phyloP scores from a whole-genome alignment of 2,113 vertebrate genomes.

The Tetraodon nigroviridis region DNA sequence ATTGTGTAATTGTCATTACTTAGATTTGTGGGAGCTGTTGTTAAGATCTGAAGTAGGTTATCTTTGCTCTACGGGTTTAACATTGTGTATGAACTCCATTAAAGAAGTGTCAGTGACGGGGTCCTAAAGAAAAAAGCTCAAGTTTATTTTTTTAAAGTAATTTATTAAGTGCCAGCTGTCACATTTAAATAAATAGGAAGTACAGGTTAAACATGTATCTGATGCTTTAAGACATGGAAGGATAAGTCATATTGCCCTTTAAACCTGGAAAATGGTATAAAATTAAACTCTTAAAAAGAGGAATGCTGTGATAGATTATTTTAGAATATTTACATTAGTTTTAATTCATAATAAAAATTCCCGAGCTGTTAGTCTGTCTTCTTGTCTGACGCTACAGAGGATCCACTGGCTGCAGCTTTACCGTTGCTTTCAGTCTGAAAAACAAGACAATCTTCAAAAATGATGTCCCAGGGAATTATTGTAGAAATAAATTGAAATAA shows the following conservation, averaged over 20 bases:
- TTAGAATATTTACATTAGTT: slow-evolving; percentile 52
- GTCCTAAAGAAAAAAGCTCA: no score
- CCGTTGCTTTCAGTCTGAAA: slow-evolving; percentile 68
- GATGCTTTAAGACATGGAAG: no score
- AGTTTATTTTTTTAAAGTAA: no score
- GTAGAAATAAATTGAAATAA: neutral
- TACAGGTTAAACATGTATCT: no score
- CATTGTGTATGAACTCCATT: no score
- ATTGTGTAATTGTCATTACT: slow-evolving; percentile 15
- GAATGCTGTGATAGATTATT: slow-evolving; percentile 34
- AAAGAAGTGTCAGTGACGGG: no score
- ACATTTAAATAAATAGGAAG: no score
- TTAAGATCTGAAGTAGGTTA: no score
- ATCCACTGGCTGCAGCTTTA: slow-evolving; percentile 57
- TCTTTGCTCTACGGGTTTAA: no score
- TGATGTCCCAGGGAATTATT: neutral
- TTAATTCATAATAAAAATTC: slow-evolving; percentile 6
- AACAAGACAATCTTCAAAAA: neutral
- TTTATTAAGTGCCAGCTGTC: no score
- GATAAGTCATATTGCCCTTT: no score
- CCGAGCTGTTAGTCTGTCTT: slow-evolving; percentile 73
- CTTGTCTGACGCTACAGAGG: slow-evolving; percentile 69
- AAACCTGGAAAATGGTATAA: neutral
- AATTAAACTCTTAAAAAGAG: neutral
- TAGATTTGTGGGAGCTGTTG: neutral